phyloP scores from a whole-genome alignment of 92 coral and sea anemone genomes.

The Isaurus tuberculatus region DNA sequence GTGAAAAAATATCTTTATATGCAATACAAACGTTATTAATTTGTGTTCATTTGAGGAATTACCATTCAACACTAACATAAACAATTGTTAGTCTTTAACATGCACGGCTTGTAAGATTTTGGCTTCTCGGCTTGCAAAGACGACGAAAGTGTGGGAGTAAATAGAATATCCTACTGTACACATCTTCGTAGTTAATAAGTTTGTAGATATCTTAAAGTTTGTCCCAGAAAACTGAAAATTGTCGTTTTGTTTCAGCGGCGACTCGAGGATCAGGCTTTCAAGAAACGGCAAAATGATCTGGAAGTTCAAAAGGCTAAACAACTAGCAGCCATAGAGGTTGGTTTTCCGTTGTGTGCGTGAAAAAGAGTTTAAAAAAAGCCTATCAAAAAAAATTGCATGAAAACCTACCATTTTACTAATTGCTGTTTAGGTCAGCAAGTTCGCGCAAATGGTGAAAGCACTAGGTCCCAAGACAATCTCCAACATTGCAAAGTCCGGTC shows the following conservation, averaged over 20 bases:
- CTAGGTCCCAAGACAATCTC: conserved; percentile 78
- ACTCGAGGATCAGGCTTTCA: conserved; percentile 73
- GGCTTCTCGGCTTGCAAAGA: no score
- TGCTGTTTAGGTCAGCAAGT: conserved; percentile 64
- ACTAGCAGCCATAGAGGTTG: conserved; percentile 88
- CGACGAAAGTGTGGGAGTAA: no score
- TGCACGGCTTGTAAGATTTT: no score
- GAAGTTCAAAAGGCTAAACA: conserved; percentile 80
- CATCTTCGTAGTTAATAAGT: no score
- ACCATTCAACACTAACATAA: no score
- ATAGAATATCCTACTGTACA: no score
- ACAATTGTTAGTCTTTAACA: no score
- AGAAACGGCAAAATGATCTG: conserved; percentile 73
- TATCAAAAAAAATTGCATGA: no score
- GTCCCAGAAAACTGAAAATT: neutral
- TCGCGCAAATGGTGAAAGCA: conserved; percentile 77
- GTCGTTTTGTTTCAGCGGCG: conserved; percentile 62
- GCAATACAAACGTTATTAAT: no score
- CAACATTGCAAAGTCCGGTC: conserved; percentile 84
- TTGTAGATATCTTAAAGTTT: no score
- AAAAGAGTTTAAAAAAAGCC: neutral
- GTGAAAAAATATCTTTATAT: no score
- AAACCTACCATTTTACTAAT: neutral
- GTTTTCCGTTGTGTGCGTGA: neutral
- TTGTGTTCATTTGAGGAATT: no score